Evolutionary conservation across 2,888 invertebrate species (phyloP).

Genomic region (Uropetala carovei): DNA sequence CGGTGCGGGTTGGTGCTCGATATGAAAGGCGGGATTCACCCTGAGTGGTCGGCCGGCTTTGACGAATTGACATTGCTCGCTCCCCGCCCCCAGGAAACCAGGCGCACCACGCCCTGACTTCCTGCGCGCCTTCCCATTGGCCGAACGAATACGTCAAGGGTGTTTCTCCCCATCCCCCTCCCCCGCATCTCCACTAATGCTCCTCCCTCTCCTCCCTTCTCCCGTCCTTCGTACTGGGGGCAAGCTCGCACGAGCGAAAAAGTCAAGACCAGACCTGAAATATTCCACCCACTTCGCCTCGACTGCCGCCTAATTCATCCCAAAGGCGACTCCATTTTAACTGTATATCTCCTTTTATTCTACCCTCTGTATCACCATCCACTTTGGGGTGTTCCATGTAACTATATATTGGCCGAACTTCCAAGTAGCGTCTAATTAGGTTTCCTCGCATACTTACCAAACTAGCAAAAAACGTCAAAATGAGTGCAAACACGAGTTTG

Average conservation of each 20-base stretch:
- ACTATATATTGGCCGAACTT: no score
- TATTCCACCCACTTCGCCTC: background rate
- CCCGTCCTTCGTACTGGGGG: no score
- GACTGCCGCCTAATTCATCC: background rate
- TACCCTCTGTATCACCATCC: no score
- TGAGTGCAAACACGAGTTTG: no score
- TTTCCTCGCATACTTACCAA: no score
- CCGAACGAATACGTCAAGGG: background rate
- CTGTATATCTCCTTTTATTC: no score
- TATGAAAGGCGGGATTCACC: background rate
- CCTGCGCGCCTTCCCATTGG: constrained; percentile 43
- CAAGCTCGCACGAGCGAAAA: no score
- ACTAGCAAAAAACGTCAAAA: no score
- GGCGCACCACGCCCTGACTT: constrained; percentile 39
- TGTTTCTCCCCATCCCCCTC: background rate
- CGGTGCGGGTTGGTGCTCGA: constrained; percentile 17
- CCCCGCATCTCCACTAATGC: background rate
- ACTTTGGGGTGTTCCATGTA: no score
- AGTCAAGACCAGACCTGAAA: no score
- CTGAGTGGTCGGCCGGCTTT: constrained; percentile 5
- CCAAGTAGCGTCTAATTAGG: no score
- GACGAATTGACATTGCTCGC: constrained; percentile 40
- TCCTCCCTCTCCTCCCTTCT: background rate
- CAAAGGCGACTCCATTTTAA: background rate
- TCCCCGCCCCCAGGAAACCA: background rate